Evolutionary conservation across 2,797 vertebrate genomes (phyloP), one percentile per base, ranked within the genome.

Genomic region (Microctenopoma stevenorrisi): DNA sequence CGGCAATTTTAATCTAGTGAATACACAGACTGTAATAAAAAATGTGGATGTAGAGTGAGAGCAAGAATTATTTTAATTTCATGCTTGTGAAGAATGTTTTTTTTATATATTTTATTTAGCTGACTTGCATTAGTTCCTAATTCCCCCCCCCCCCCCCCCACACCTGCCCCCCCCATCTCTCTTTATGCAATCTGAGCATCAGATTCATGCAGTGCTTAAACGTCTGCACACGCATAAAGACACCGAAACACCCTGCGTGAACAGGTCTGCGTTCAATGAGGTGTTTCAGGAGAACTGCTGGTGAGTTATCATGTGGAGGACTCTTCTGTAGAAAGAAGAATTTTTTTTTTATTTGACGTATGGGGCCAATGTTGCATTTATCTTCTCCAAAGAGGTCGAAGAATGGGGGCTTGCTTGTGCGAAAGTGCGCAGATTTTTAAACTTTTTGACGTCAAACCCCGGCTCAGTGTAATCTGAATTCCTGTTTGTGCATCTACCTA

Each of bases 1-100:
- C 91, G 89, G 70, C 91, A 92, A 91, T 94, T 94, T 94, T 93
- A 94, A 94, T 94, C 92, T 94, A 93, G 91, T 93, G 91, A 92
- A 94, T 82, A 93, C 89, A 89, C 89, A 88, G 86, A 81, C 85
- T 88, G 83, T 86, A 92, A 92, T 90, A 89, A 75, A 89, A 87
- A 90, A 91, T 89, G 87, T 86, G 91, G 87, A 79, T 91, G 81
- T 84, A 83, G 87, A 89, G 68, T 86, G 69, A 91, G 86, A 88
- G 87, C 74, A 77, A 84, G 88, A 91, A 92, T 92, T 88, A 91
- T 90, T 93, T 91, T 93, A 90, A 94, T 94, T 94, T 94, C 93
- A 94, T 94, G 94, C 91, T 88, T 88, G 83, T 91, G 91, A 93
- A 90, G 89, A 90, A 74, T 81, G 74, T 85, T 84, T 85, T 85